Evolutionary conservation across 1,140 invertebrate genomes (phyloP), one percentile per base, ranked within the genome.

Genomic region (Papilio dardanus): DNA sequence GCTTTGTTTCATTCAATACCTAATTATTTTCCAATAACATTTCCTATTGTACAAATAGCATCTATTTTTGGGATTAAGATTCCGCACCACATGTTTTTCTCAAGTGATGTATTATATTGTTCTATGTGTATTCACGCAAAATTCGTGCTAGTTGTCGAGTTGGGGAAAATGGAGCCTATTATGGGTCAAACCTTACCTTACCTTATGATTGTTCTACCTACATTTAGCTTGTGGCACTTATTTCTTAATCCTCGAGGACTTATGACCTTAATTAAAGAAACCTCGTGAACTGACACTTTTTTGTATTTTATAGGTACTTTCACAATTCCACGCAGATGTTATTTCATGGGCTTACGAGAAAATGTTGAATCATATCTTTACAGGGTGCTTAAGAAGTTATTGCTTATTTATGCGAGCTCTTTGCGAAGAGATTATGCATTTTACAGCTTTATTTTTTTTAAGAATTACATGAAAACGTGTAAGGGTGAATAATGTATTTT

Each of bases 401-500:
- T 62, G 54, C 54, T 62, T 62, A 62, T 62, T 62, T 62, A 62
- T 62, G 54, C 54, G 21, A 62, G 54, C 54, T 62, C 54, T 62
- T 62, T 62, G 54, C 54, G 24, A 62, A 28, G 54, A 62, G 54
- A 62, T 62, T 62, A 62, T 62, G 50, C 50, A 58, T 58, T 58
- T 58, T 58, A 62, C 19, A 24, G 12, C 10, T 28, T 62, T 12
- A 58, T 58, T 62, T 62, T 62, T 50, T 21, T 19, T n/a, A 19
- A 30, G 54, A 28, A 62, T 62, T 62, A 62, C 54, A 12, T 62
- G 50, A 37, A 2, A 58, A 58, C 10, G 12, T 12, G 54, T 62
- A 28, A 24, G 24, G 10, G 54, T 14, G 12, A 4, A 24, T 28
- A 58, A 24, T 58, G 8, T 3, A 12, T 10, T 54, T 3, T 24